Evolutionary conservation across 2,888 invertebrate genomes (phyloP), one percentile per base, ranked within the genome.

Genomic region (Ichneumon xanthorius): DNA sequence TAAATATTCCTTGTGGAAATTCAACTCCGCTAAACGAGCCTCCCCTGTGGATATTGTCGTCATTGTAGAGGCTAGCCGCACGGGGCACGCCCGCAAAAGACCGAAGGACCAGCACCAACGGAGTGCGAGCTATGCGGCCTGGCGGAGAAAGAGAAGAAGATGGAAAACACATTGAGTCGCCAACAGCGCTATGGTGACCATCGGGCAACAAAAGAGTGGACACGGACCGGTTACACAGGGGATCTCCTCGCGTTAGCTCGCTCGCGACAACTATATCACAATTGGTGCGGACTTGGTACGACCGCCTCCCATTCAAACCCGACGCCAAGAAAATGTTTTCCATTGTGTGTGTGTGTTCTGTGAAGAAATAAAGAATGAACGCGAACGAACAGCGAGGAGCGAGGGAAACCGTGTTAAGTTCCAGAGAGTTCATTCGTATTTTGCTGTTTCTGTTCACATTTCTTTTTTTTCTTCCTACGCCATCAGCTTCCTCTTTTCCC

Each of bases 201-300:
- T 83, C 48, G 68, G 45, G 58, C 67, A 81, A 83, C 82, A 85
- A 84, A 82, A 86, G 82, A 86, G 67, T 81, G 86, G 84, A 87
- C 85, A 85, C 76, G 73, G 87, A 89, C 90, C 89, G 89, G 92
- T 92, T 92, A 91, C 90, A 91, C 73, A 61, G 50, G 40, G 45
- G 65, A 63, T 30, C 63, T 30, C 14, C 63, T 33, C 55, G 73
- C 53, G 30, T 58, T 71, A 11, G 37, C 37, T 30, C 87, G 90
- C 86, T 91, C 86, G 84, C 90, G 88, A 90, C 91, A 89, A 90
- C 89, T 88, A 80, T 88, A 88, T 89, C 88, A 91, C 92, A 92
- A 92, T 92, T 88, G 86, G 81, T 76, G 88, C 90, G 80, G 82
- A 87, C 85, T 76, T 55, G 86, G 87, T 84, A 84, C 88, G 87